Conservation (phyloP, 2,797 vertebrate species). For the Oryzias sinensis region DNA sequence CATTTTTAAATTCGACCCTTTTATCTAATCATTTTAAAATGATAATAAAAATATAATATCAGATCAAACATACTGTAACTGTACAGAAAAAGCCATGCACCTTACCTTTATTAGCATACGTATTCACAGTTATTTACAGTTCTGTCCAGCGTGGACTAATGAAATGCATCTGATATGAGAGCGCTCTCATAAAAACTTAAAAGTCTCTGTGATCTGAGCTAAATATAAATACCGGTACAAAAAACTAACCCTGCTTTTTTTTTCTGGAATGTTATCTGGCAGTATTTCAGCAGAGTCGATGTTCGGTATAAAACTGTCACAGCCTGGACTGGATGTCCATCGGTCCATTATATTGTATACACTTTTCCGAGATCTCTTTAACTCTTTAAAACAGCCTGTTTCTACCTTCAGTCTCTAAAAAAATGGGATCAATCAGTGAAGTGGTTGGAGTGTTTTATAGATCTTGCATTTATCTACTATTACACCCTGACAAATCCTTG, state of each 20-base stretch:
- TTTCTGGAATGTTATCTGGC: conserved; percentile 58
- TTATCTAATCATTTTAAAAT: no score
- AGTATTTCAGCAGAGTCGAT: conserved; percentile 43
- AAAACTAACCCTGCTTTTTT: conserved; percentile 20
- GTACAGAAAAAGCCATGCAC: no score
- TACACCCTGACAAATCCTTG: no score
- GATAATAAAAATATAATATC: no score
- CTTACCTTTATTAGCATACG: no score
- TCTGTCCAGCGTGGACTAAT: conserved; percentile 13
- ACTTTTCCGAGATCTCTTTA: conserved; percentile 18
- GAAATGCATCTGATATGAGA: conserved; percentile 32
- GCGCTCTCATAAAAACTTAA: conserved; percentile 48
- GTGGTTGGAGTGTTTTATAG: conserved; percentile 39
- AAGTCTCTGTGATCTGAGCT: conserved; percentile 53
- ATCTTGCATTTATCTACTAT: background rate
- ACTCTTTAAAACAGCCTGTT: conserved; percentile 14
- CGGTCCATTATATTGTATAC: conserved; percentile 12
- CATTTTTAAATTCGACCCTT: no score
- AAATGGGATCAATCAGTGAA: conserved; percentile 46
- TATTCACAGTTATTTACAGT: conserved; percentile 11
- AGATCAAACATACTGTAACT: no score
- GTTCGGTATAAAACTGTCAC: conserved; percentile 40
- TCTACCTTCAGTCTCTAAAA: conserved; percentile 16
- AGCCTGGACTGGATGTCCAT: conserved; percentile 10
- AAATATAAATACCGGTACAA: conserved; percentile 37